These are phyloP conservation scores for Microcebus griseorufus DNA, from an alignment of 2,113 vertebrate species.

Conservation along the genomic window DNA sequence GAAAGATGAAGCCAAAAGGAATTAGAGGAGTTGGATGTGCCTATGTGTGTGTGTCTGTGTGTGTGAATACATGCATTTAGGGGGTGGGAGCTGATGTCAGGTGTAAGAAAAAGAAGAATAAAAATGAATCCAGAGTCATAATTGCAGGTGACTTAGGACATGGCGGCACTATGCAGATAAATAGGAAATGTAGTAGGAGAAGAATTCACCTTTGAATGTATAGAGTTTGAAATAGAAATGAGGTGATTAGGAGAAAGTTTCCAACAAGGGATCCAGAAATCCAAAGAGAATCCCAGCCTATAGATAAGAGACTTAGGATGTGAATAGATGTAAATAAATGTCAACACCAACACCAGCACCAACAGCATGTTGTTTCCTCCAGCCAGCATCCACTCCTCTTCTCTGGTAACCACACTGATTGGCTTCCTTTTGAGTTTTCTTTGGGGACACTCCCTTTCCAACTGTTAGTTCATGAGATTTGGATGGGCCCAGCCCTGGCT, in stretches of 20 bases:
- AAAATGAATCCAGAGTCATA: not conserved
- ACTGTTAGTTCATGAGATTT: not conserved
- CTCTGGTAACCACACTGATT: not conserved
- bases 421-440: not conserved
- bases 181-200: not conserved
- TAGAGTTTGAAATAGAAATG: not conserved
- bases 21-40: not conserved
- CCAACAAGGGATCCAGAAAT: not conserved
- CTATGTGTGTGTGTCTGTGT: not conserved
- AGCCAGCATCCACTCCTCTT: not conserved
- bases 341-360: not conserved
- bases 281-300: not conserved
- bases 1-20: not conserved
- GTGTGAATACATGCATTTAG: not conserved
- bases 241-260: not conserved
- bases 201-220: not conserved
- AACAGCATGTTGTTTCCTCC: not conserved
- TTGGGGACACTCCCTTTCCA: not conserved
- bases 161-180: not conserved
- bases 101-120: not conserved
- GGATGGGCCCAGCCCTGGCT: not conserved
- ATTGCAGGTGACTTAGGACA: not conserved
- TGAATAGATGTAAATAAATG: not conserved
- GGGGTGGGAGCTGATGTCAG: not conserved
- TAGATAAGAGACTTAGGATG: not conserved